Base-by-base conservation (phyloP, 2,797 vertebrate genomes). In the Sebastes paucispinis region DNA sequence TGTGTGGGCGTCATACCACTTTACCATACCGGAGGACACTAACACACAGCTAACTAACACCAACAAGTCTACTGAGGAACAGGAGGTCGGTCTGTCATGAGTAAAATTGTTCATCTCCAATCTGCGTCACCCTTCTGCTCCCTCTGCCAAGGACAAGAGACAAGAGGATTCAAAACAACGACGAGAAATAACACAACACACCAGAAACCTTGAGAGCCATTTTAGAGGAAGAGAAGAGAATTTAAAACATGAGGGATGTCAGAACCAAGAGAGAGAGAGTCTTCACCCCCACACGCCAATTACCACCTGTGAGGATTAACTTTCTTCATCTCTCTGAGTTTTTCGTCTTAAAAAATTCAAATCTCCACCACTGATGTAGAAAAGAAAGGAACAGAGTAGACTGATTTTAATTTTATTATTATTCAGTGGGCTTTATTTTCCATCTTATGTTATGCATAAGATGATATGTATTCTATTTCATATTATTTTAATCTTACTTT, bases 11-110 rank as follows among this genome's bases (percentile, higher is more conserved):
- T 24, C 7, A 64, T 22, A 36, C 9, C 25, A 13, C 27, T 75
- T 85, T 36, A 59, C 59, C 31, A 39, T 52, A 47, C 3, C 52
- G 67, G 36, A 77, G 25, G 25, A 69, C 27, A 8, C 54, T 50
- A 60, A 67, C 18, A 70, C 27, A 47, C 3, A 13, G 14, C 62
- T 79, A 75, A 87, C 63, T 50, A 72, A 63, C 58, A 78, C 20
- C 11, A 62, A 66, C 20, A 36, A 18, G 16, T 47, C 64, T 36
- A 47, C 12, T 9, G 13, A 25, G 34, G 77, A 78, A 69, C 47
- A 59, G 18, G 34, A 67, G 58, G 3, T n/a, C 52, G 43, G 52
- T 55, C 47, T 63, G 29, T 80, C 77, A 73, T 64, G 47, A 59
- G 43, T 55, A 39, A 57, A 76, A 69, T 27, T 58, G 32, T 67